Evolutionary conservation across 2,797 vertebrate species (phyloP), one percentile per base, ranked within the genome.

Genomic region (Aulostomus chinensis): DNA sequence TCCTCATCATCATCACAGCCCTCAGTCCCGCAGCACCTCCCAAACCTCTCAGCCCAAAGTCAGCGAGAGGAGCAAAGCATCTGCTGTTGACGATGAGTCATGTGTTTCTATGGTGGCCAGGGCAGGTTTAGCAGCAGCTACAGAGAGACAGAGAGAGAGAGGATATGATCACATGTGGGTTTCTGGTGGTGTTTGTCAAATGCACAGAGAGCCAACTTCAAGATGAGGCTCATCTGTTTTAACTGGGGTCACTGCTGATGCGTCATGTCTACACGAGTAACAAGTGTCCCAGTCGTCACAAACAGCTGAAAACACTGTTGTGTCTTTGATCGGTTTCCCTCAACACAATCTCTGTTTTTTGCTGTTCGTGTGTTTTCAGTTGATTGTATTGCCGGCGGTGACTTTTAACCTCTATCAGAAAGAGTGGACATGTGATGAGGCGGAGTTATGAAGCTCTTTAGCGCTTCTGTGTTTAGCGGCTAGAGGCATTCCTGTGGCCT

Each of bases 61-160:
- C 68, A 47, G 58, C 41, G 38, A 78, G 68, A 35, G 33, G 16
- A 78, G 64, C 46, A 26, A 26, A 53, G 64, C 62, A 67, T 66
- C 73, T 73, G 73, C 60, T 60, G n/a, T 18, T 37, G 37, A 50
- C 40, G 66, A 68, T 82, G 70, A 75, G 30, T 76, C 45, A 70
- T 73, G 61, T 74, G 73, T 76, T 80, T 73, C 59, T 53, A 48
- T 61, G 47, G 47, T 29, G 47, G 41, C 52, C n/a, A 4, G 49
- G 56, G 64, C 58, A 71, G 57, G 47, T 72, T 60, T 32, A 33
- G 31, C 30, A 36, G 37, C 39, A 42, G 37, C 40, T 37, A 28
- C 29, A 15, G 5, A 24, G 18, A 22, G 35, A 33, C 3, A 5
- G 15, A 7, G 2, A 51, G 15, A 22, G 17, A 17, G 22, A 18